Evolutionary conservation across 2,888 invertebrate species (phyloP), one percentile per base, ranked within the genome.

Genomic region (Drosophila formosana): DNA sequence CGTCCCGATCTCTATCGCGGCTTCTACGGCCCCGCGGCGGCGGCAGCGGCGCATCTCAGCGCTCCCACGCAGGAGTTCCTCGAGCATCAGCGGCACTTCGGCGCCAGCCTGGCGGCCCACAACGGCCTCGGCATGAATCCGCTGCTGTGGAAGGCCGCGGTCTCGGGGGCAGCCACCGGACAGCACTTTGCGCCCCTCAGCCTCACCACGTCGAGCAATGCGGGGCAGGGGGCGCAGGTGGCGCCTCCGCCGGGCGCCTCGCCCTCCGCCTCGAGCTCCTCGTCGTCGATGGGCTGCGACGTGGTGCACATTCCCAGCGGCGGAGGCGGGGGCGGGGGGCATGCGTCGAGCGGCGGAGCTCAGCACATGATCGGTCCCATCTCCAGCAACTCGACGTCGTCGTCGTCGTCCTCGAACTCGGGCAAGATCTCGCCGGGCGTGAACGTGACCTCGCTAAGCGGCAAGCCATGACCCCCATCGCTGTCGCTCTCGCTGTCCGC

Each of bases 1-100:
- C 94, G 96, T 67, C 96, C 96, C 11, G 96, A 97, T 88, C 94
- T 97, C 83, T 97, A 97, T 91, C 93, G 97, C 61, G 96, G 96
- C 75, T 94, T 97, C 79, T 97, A 96, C 91, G 95, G 94, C 0
- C 93, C 94, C 4, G 93, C 93, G 5, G 94, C 94, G 9, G 95
- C 95, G 11, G 92, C 93, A 9, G 94, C 94, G 11, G 95, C 95
- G 4, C 95, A 95, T 88, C 93, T 92, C 37, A 78, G 88, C n/a
- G 92, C 90, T 4, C 91, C 91, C 9, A 87, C 92, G 47, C 92
- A 92, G 53, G 92, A 92, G 74, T 92, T 92, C 75, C 88, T 92
- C 64, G 92, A 92, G 75, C 92, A 92, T 82, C 96, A 96, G 89
- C 94, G 96, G 86, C 94, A 94, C 18, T 93, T 95, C 68, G 94